Evolutionary conservation across 2,888 invertebrate species (phyloP), one percentile per base, ranked within the genome.

Genomic region (Andrena hattorfiana): DNA sequence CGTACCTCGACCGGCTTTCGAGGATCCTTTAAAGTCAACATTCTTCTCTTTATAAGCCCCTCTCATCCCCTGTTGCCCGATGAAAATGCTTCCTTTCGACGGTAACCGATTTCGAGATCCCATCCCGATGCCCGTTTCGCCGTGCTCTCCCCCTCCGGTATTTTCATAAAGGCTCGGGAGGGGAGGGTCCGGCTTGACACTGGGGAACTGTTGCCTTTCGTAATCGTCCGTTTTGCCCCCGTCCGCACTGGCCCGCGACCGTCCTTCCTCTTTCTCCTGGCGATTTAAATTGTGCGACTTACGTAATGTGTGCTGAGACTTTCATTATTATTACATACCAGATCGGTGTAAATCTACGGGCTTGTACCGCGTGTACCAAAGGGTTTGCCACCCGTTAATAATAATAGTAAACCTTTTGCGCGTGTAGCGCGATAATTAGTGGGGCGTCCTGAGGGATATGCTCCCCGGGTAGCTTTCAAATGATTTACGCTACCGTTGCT

Each of bases 21-120:
- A 62, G 51, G 73, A 84, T 83, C 76, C 77, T 84, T 84, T 84
- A 84, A 71, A 83, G 84, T 78, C 82, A 82, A 83, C 84, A 84
- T 83, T 83, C 73, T 71, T 74, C 83, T 83, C 75, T 74, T 66
- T 63, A 51, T 35, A 68, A 62, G 66, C 63, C 54, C 28, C 20
- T 42, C 67, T 49, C 62, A 23, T 49, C 67, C 69, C 49, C 28
- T 35, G 63, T 26, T 56, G 35, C 13, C 67, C 28, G 63, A 72
- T 76, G 72, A 77, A 77, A 76, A 70, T 70, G 59, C 72, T 60
- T 69, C 62, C 67, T 62, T 35, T 74, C 62, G 13, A 32, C 64
- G 51, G 30, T 16, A 10, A 62, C 66, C 71, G 62, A 72, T 67
- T 28, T 23, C 26, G 32, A 30, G 20, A 32, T 28, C 62, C 32